Base-by-base conservation (phyloP, 2,888 invertebrate species). In the Leptinotarsa peninsularis region DNA sequence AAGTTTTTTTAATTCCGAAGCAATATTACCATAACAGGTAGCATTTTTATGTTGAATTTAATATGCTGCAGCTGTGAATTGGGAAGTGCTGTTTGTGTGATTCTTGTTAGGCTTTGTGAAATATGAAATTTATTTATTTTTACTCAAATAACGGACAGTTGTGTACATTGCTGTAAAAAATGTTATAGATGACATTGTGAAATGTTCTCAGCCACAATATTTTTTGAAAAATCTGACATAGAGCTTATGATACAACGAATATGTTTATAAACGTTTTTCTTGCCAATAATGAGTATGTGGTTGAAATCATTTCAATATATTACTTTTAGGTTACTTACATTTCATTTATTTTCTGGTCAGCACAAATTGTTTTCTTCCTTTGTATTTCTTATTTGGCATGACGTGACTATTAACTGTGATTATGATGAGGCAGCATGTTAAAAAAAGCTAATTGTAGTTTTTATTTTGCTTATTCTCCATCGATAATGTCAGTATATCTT, bases 211-310 rank as follows among this genome's bases (percentile, higher is more conserved):
- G 72, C 73, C 76, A 76, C 76, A 76, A 76, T 79, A 78, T 73
- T 73, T 69, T 72, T 71, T 56, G 68, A 33, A 52, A 71, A 73
- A 67, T 49, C 70, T 43, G 71, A 66, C 68, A 54, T 70, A 68
- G 78, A 80, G 78, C 78, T 80, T 78, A 76, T 56, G 69, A 77
- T 78, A 79, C 79, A 80, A 79, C 79, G 79, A 80, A 79, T 63
- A 66, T 74, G 69, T 73, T 78, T 79, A 18, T 66, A 78, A 75
- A 43, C 56, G 70, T 72, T 71, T 70, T 66, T 76, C 78, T 79
- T 79, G 78, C 80, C 80, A 74, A 75, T 79, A 66, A 69, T 67
- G 23, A 71, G 67, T 68, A 68, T 77, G 78, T 77, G 77, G 74
- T 76, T 79, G 71, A 76, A 73, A 77, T 70, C 75, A 73, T 76